These are phyloP conservation scores for Pyxicephalus adspersus DNA, from an alignment of 2,113 vertebrate species.

Conservation along the genomic window DNA sequence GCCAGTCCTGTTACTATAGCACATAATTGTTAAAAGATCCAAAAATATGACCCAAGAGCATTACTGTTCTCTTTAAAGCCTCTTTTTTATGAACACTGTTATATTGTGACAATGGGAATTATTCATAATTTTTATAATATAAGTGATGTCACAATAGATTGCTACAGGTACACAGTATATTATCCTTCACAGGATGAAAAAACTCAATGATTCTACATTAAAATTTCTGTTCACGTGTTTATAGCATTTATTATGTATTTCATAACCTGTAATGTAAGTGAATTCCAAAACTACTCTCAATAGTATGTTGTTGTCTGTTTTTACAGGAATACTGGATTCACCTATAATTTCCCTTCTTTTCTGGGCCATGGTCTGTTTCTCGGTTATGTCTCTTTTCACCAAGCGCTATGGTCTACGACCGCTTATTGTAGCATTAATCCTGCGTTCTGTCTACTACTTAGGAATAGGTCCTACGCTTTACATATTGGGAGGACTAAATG, in stretches of 20 bases:
- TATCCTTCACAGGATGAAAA: too few species aligned
- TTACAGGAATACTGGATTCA: constrained; percentile 84
- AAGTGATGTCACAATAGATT: too few species aligned
- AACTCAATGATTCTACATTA: too few species aligned
- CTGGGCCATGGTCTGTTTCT: constrained; percentile 89
- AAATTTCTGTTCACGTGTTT: too few species aligned
- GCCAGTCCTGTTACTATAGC: too few species aligned
- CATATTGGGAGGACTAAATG: constrained; percentile 85
- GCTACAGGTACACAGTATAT: too few species aligned
- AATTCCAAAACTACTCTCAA: neutral
- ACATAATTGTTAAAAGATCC: too few species aligned
- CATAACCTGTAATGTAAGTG: neutral
- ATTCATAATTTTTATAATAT: too few species aligned
- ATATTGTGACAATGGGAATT: too few species aligned
- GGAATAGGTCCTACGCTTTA: constrained; percentile 92
- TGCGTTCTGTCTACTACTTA: constrained; percentile 91
- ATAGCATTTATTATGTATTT: neutral
- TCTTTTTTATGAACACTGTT: too few species aligned
- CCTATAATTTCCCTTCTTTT: constrained; percentile 86
- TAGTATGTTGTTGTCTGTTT: neutral
- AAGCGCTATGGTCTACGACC: constrained; percentile 88
- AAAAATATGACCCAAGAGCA: too few species aligned
- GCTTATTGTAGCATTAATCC: constrained; percentile 85
- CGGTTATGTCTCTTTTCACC: constrained; percentile 84
- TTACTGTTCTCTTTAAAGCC: too few species aligned